These are phyloP conservation scores for Cremastinae sp. DNA, from an alignment of 2,888 invertebrate species.

Conservation along the genomic window DNA sequence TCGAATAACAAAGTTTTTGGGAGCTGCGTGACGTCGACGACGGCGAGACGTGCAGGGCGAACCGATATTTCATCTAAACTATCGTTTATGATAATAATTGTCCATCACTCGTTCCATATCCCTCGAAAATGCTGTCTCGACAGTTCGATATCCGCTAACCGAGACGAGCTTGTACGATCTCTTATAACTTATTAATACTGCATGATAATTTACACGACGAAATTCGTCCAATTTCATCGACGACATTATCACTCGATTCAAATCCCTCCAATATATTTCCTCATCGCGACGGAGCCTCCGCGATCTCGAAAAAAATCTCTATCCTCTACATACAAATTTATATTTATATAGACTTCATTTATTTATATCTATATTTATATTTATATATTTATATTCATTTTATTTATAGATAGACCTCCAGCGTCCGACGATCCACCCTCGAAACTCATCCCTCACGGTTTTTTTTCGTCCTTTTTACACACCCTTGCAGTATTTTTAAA, in stretches of 20 bases:
- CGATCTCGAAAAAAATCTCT: conserved; percentile 34
- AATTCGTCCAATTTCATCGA: conserved; percentile 25
- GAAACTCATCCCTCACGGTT: conserved; percentile 2
- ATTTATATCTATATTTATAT: conserved; percentile 55
- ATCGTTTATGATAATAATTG: conserved; percentile 29
- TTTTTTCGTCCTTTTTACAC: not conserved
- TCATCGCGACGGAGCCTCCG: not conserved
- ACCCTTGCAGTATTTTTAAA: not conserved
- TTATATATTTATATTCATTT: conserved; percentile 58
- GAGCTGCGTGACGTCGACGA: conserved; percentile 30
- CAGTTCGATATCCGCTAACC: conserved; percentile 37
- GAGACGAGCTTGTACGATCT: conserved; percentile 55
- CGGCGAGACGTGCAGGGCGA: conserved; percentile 38
- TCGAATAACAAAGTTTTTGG: conserved; percentile 22
- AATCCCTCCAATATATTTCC: conserved; percentile 19
- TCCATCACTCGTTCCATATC: not conserved
- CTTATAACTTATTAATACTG: conserved; percentile 78
- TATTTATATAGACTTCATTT: conserved; percentile 44
- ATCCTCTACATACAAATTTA: conserved; percentile 59
- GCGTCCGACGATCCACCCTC: conserved; percentile 31
- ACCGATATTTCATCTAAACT: conserved; percentile 48
- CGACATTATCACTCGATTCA: conserved; percentile 24
- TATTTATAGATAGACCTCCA: conserved; percentile 53
- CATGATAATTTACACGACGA: conserved; percentile 69
- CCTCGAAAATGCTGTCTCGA: not conserved